These are phyloP conservation scores for Ammospiza nelsoni DNA, from an alignment of 2,113 vertebrate genomes.

Conservation along the genomic window DNA sequence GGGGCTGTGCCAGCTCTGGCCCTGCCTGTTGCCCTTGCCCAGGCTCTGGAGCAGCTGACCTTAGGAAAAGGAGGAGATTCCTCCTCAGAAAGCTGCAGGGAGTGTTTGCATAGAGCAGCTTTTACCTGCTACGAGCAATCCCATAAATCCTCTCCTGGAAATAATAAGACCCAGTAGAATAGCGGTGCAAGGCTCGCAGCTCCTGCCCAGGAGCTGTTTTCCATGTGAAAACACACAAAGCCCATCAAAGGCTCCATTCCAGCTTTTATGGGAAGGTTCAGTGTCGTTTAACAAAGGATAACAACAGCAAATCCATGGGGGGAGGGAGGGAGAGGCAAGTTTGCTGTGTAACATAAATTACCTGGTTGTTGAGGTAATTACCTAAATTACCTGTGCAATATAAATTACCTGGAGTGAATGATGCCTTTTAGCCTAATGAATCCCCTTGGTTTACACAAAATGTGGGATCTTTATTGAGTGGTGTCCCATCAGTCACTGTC, in stretches of 20 bases:
- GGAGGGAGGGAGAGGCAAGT: neutral
- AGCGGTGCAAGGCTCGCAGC: neutral
- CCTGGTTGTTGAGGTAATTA: constrained; percentile 23
- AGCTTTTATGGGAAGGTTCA: neutral
- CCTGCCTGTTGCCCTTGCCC: neutral
- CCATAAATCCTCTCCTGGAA: neutral
- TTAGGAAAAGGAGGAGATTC: neutral
- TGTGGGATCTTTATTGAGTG: neutral
- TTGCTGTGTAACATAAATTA: constrained; percentile 9
- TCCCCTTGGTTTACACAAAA: neutral
- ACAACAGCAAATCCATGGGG: neutral
- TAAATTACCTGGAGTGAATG: neutral
- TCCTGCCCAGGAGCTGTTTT: neutral
- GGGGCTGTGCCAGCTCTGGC: neutral
- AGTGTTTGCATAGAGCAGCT: neutral
- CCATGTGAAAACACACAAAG: neutral
- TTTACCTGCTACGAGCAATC: neutral
- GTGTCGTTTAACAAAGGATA: neutral
- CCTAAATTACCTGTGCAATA: neutral
- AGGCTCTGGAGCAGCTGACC: neutral
- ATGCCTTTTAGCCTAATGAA: neutral
- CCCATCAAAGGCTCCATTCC: neutral
- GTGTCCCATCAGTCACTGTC: neutral
- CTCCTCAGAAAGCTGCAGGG: neutral
- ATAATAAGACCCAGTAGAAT: neutral